These are phyloP conservation scores for Chaetophractus vellerosus DNA, from an alignment of 2,797 vertebrate species.

Conservation along the genomic window DNA sequence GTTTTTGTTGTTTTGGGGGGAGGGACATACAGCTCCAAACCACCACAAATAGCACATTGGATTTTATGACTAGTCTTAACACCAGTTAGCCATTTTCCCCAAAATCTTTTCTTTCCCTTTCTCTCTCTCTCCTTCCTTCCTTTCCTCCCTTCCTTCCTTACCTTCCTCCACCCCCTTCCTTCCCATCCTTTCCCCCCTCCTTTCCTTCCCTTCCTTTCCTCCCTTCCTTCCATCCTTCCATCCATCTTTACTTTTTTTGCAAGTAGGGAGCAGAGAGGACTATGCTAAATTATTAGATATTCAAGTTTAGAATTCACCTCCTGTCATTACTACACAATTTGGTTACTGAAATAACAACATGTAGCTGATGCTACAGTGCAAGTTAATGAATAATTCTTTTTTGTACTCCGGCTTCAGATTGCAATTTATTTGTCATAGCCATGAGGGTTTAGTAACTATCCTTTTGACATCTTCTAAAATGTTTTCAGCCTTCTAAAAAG, in stretches of 20 bases:
- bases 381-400: conserved; percentile 78
- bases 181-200: too few species aligned
- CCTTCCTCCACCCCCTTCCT: too few species aligned
- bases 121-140: background rate
- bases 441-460: conserved; percentile 64
- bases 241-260: background rate
- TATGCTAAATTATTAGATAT: conserved; percentile 38
- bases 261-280: background rate
- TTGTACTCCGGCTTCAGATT: conserved; percentile 72
- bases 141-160: too few species aligned
- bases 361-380: conserved; percentile 27
- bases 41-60: background rate
- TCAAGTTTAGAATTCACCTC: conserved; percentile 57
- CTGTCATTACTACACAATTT: conserved; percentile 11
- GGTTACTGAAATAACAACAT: conserved; percentile 53
- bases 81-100: conserved; percentile 1
- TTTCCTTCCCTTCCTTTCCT: too few species aligned
- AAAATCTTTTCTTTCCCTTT: background rate
- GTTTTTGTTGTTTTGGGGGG: too few species aligned
- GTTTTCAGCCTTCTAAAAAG: conserved; percentile 57
- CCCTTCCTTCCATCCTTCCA: too few species aligned
- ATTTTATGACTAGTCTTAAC: background rate
- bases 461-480: conserved; percentile 61
- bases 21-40: too few species aligned
- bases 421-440: conserved; percentile 57